phyloP scores from a whole-genome alignment of 2,797 vertebrate genomes.

The Spheniscus humboldti region DNA sequence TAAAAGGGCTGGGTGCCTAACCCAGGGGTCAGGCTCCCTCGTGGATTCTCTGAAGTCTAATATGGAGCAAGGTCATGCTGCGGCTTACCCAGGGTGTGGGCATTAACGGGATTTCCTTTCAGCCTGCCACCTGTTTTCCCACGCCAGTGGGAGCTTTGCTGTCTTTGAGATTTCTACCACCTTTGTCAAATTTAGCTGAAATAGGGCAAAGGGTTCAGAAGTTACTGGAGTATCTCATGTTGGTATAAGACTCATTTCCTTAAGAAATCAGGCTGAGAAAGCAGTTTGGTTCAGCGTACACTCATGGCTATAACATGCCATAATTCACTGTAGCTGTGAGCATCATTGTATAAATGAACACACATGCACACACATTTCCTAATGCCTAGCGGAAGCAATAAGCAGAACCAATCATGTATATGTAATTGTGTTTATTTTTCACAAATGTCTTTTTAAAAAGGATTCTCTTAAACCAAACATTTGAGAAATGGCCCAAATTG shows the following conservation, averaged over 20 bases:
- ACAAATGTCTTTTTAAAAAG: constrained; percentile 20
- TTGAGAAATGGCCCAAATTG: not conserved
- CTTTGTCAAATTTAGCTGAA: not conserved
- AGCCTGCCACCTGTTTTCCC: not conserved
- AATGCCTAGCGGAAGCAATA: not conserved
- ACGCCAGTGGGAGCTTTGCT: not conserved
- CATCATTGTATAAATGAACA: constrained; percentile 11
- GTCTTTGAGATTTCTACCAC: not conserved
- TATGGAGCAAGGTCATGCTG: not conserved
- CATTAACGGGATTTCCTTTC: not conserved
- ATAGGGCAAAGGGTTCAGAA: not conserved
- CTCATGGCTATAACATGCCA: not conserved
- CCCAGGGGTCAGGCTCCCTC: rapidly evolving
- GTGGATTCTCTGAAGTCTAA: not conserved
- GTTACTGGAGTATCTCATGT: not conserved
- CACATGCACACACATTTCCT: not conserved
- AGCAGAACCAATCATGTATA: not conserved
- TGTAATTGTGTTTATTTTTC: constrained; percentile 39
- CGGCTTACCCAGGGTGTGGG: not conserved
- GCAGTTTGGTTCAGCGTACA: not conserved
- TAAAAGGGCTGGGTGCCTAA: not conserved
- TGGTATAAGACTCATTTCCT: not conserved
- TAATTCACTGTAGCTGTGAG: constrained; percentile 19
- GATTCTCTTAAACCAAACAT: not conserved
- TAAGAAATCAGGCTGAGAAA: not conserved